phyloP scores from a whole-genome alignment of 2,888 invertebrate species.

The Mesorhabditis sp. region DNA sequence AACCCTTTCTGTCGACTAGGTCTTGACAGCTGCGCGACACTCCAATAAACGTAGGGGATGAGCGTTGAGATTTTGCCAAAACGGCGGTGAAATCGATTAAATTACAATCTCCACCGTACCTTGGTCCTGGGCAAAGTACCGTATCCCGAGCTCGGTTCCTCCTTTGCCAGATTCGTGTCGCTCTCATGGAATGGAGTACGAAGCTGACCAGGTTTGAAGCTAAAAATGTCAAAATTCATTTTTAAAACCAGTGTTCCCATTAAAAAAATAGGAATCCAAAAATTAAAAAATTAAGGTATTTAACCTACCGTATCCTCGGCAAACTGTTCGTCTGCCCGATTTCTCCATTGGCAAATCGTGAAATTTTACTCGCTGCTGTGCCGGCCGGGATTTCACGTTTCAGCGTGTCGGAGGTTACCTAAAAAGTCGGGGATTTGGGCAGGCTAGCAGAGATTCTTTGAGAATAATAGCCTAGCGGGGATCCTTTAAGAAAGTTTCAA shows the following conservation, averaged over 20 bases:
- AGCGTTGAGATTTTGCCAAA: too few relatives aligned
- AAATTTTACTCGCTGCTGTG: neutral
- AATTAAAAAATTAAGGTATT: neutral
- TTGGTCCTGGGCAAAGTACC: neutral
- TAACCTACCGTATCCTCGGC: neutral
- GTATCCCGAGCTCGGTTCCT: neutral
- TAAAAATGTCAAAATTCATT: neutral
- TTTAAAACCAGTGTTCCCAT: too few relatives aligned
- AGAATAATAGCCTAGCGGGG: neutral
- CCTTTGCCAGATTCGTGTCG: conserved; percentile 4
- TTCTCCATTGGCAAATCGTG: neutral
- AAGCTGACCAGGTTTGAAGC: neutral
- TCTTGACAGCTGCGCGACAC: too few relatives aligned
- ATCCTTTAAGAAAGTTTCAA: too few relatives aligned
- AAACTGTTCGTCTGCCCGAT: conserved; percentile 6
- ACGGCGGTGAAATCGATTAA: too few relatives aligned
- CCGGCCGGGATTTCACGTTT: conserved; percentile 1
- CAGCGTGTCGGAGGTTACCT: neutral
- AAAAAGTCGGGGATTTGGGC: neutral
- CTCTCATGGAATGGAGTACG: neutral
- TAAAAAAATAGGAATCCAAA: too few relatives aligned
- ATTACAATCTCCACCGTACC: neutral
- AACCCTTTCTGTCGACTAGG: too few relatives aligned
- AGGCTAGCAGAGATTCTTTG: neutral
- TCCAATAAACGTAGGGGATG: too few relatives aligned